Percentiles rank a stretch among this genome's conserved stretches.
Conservation (phyloP, 2,888 invertebrate genomes). For the Chrysolina haemoptera region DNA sequence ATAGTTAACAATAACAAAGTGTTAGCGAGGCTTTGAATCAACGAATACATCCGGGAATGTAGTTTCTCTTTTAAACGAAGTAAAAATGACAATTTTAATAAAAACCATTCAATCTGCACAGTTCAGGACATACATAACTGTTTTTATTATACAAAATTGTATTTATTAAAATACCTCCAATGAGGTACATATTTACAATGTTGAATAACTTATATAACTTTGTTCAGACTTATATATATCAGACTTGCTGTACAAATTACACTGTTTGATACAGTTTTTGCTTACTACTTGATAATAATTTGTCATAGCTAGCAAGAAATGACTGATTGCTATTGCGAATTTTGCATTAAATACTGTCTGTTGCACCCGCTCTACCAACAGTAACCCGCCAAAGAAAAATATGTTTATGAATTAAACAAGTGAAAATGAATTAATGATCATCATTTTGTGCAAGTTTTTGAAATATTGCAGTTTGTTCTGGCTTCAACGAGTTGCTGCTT, state of each 20-base stretch:
- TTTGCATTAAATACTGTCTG: slow-evolving; percentile 34
- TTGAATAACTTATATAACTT: slow-evolving; percentile 65
- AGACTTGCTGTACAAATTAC: slow-evolving; percentile 66
- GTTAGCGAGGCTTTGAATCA: slow-evolving; percentile 62
- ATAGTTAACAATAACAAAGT: slow-evolving; percentile 63
- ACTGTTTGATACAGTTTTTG: slow-evolving; percentile 52
- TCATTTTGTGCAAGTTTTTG: slow-evolving; percentile 22
- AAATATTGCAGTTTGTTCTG: slow-evolving; percentile 9
- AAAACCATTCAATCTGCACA: slow-evolving; percentile 58
- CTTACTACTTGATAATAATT: slow-evolving; percentile 53
- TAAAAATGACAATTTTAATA: slow-evolving; percentile 56
- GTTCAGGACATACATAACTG: slow-evolving; percentile 54
- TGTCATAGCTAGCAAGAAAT: slow-evolving; percentile 56
- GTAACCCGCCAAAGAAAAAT: neutral
- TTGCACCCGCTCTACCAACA: neutral
- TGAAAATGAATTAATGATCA: neutral
- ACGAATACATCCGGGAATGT: slow-evolving; percentile 67
- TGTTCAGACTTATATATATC: slow-evolving; percentile 68
- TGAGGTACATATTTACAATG: slow-evolving; percentile 63
- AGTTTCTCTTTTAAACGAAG: slow-evolving; percentile 59
- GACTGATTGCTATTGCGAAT: slow-evolving; percentile 50
- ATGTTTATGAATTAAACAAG: neutral
- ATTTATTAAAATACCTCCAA: slow-evolving; percentile 62
- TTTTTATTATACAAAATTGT: slow-evolving; percentile 50
- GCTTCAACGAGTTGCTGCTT: neutral